Percentiles rank a stretch among this genome's conserved stretches.
phyloP scores from a whole-genome alignment of 2,888 invertebrate species.

The Macaria notata region DNA sequence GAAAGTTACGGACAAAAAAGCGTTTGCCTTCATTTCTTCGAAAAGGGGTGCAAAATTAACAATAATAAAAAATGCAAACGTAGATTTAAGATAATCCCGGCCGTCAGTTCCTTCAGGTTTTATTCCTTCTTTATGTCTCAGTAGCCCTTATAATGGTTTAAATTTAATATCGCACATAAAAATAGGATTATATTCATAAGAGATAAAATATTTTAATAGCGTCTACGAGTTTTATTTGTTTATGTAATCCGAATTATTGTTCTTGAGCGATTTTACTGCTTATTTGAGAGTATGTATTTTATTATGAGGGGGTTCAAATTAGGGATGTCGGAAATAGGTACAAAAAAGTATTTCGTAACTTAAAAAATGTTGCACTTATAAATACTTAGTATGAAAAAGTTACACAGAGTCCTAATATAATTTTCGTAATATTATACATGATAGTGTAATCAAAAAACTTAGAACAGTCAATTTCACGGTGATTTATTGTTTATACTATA shows the following conservation, averaged over 20 bases:
- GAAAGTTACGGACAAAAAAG: no score
- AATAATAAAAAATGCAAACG: constrained; percentile 50
- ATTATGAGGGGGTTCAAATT: constrained; percentile 25
- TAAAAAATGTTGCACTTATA: no score
- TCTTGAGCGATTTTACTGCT: constrained; percentile 61
- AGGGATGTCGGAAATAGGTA: no score
- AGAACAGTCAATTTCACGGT: no score
- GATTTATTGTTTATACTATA: no score
- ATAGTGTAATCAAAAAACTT: no score
- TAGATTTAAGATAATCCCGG: constrained; percentile 62
- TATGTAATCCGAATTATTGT: constrained; percentile 73
- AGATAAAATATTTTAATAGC: constrained; percentile 78
- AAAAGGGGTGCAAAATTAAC: constrained; percentile 3
- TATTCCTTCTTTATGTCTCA: constrained; percentile 56
- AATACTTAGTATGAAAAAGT: no score
- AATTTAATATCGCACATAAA: constrained; percentile 68
- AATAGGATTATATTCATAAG: constrained; percentile 77
- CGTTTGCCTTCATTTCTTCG: no score
- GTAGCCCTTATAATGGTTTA: constrained; percentile 58
- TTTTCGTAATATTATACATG: no score
- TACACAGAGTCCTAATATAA: no score
- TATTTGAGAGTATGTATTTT: constrained; percentile 37
- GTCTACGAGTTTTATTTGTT: constrained; percentile 70
- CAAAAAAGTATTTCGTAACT: no score
- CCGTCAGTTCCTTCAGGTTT: constrained; percentile 58